phyloP scores from a whole-genome alignment of 2,888 invertebrate species.

The Ormia ochracea region DNA sequence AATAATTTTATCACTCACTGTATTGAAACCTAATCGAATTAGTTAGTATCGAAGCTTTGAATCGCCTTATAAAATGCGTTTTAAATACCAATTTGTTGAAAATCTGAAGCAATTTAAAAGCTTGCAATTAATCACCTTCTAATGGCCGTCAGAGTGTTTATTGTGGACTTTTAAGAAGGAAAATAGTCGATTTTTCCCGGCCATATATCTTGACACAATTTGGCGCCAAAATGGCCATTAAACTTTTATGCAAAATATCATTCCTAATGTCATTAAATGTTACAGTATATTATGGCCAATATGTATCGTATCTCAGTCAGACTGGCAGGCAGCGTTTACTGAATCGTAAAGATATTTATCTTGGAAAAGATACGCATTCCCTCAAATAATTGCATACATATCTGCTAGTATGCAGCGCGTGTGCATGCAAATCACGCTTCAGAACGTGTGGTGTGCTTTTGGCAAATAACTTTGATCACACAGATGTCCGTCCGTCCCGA shows the following conservation, averaged over 20 bases:
- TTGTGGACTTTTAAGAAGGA: background rate
- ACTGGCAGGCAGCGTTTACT: slow-evolving; percentile 43
- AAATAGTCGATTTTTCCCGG: slow-evolving; percentile 20
- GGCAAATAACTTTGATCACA: slow-evolving; percentile 38
- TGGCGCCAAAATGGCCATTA: slow-evolving; percentile 58
- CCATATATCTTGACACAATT: slow-evolving; percentile 36
- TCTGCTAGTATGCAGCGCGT: background rate
- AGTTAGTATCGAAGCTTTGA: background rate
- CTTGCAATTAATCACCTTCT: slow-evolving; percentile 19
- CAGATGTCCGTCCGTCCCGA: background rate
- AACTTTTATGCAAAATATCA: slow-evolving; percentile 52
- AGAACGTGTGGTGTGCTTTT: slow-evolving; percentile 27
- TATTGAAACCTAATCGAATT: background rate
- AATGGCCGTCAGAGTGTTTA: background rate
- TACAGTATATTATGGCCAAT: slow-evolving; percentile 50
- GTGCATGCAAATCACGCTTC: slow-evolving; percentile 27
- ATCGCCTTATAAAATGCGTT: background rate
- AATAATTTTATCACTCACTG: background rate
- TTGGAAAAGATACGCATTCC: slow-evolving; percentile 35
- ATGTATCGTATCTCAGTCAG: slow-evolving; percentile 30
- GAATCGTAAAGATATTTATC: slow-evolving; percentile 52
- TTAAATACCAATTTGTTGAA: slow-evolving; percentile 20
- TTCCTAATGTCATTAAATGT: slow-evolving; percentile 50
- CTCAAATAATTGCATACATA: slow-evolving; percentile 14
- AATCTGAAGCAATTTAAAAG: slow-evolving; percentile 11